These are phyloP conservation scores for Microcebus jonahi DNA, from an alignment of 2,113 vertebrate species.

Conservation along the genomic window DNA sequence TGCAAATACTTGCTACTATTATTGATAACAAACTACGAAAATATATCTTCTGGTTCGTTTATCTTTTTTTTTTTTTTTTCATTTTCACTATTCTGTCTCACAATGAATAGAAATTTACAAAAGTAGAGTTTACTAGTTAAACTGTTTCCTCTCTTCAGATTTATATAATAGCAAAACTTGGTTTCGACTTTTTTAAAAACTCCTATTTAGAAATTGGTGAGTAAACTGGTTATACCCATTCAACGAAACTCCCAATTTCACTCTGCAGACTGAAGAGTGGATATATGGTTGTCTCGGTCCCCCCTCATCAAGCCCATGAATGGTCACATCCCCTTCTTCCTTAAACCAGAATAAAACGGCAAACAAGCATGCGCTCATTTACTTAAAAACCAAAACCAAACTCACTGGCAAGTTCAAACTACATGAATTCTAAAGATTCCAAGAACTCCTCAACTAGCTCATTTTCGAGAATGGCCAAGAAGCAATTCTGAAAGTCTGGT, in stretches of 20 bases:
- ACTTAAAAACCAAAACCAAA: neutral
- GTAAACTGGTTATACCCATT: neutral
- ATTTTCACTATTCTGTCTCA: neutral
- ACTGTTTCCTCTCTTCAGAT: conserved; percentile 2
- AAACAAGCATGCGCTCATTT: neutral
- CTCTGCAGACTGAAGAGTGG: neutral
- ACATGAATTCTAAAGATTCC: conserved; percentile 17
- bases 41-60: neutral
- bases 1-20: neutral
- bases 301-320: neutral
- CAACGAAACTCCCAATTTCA: conserved; percentile 5
- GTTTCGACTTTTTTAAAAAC: neutral
- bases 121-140: neutral
- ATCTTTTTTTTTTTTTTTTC: neutral
- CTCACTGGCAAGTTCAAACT: neutral
- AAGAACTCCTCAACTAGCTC: neutral
- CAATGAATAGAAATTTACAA: neutral
- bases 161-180: neutral
- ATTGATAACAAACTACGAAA: neutral
- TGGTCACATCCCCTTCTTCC: neutral
- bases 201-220: conserved; percentile 32
- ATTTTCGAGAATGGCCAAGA: neutral
- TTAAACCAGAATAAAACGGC: conserved; percentile 41
- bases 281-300: neutral
- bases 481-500: conserved; percentile 30